A percentile compares a stretch with the other conserved stretches of the same genome.
These are phyloP conservation scores for Pseudomyrmex flavicornis DNA, from an alignment of 1,140 invertebrate species.

Conservation along the genomic window DNA sequence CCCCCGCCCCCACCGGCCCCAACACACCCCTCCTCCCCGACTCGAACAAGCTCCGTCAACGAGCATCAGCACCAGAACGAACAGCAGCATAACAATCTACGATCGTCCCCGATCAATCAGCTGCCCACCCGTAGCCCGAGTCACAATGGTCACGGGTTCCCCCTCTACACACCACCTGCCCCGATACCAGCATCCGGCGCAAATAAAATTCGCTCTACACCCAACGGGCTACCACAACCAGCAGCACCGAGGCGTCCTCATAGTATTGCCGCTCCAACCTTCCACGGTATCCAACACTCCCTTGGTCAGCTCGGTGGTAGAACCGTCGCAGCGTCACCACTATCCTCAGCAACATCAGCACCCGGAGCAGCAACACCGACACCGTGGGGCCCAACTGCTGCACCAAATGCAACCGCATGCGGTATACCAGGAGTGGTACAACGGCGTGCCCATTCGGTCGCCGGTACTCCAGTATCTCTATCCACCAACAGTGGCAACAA, in stretches of 20 bases:
- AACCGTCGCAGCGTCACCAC: conserved; percentile 67
- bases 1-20: conserved; percentile 82
- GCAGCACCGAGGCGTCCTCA: conserved; percentile 84
- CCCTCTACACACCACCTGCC: conserved; percentile 86
- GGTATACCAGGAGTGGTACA: conserved; percentile 72
- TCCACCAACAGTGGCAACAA: conserved; percentile 57
- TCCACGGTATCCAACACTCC: conserved; percentile 73
- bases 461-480: conserved; percentile 78
- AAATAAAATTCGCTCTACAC: conserved; percentile 84
- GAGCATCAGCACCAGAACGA: conserved; percentile 70
- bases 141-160: conserved; percentile 86
- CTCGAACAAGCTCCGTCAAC: conserved; percentile 56
- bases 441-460: conserved; percentile 80
- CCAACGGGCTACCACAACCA: conserved; percentile 83
- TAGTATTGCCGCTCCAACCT: conserved; percentile 83
- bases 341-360: conserved; percentile 62
- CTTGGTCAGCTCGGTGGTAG: conserved; percentile 76
- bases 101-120: conserved; percentile 76
- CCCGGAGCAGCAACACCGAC: conserved; percentile 60
- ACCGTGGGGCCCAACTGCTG: conserved; percentile 54
- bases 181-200: conserved; percentile 83
- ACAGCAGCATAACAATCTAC: conserved; percentile 72
- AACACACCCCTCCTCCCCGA: conserved; percentile 69
- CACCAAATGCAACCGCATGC: conserved; percentile 60
- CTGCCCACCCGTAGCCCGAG: conserved; percentile 79